These are phyloP conservation scores for Nebria salina DNA, from an alignment of 2,888 invertebrate species.

Conservation along the genomic window DNA sequence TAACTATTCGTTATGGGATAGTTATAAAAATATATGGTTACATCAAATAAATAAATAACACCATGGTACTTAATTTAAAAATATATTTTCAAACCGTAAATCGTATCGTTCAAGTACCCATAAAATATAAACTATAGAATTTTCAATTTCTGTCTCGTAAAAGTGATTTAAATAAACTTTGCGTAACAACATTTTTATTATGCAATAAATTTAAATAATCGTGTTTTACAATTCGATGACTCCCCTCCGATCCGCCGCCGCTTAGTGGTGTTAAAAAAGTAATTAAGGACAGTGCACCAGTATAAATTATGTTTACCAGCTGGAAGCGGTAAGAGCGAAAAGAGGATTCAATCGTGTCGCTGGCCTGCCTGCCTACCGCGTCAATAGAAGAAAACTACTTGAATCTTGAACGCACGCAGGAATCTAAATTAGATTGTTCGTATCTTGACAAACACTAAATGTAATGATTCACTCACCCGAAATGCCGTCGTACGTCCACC, in stretches of 20 bases:
- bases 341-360: slow-evolving; percentile 9
- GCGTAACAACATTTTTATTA: slow-evolving; percentile 1
- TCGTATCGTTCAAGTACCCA: not conserved
- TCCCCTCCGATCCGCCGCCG: not conserved
- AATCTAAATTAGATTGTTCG: slow-evolving; percentile 39
- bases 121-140: not conserved
- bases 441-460: slow-evolving; percentile 30
- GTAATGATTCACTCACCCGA: slow-evolving; percentile 69
- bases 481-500: slow-evolving; percentile 89
- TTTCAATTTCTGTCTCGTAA: not conserved
- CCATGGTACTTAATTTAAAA: not conserved
- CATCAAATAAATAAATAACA: not conserved
- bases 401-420: not conserved
- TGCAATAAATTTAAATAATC: slow-evolving; percentile 1
- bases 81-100: not conserved
- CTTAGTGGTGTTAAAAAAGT: slow-evolving; percentile 23
- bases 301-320: slow-evolving; percentile 39
- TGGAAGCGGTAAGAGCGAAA: slow-evolving; percentile 3
- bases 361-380: not conserved
- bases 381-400: slow-evolving; percentile 16
- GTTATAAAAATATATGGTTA: not conserved
- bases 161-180: not conserved
- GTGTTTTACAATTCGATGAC: not conserved
- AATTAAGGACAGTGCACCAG: slow-evolving; percentile 31
- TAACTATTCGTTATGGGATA: not conserved